Base-by-base conservation (phyloP, 1,140 invertebrate genomes). In the Lasioglossum albipes region DNA sequence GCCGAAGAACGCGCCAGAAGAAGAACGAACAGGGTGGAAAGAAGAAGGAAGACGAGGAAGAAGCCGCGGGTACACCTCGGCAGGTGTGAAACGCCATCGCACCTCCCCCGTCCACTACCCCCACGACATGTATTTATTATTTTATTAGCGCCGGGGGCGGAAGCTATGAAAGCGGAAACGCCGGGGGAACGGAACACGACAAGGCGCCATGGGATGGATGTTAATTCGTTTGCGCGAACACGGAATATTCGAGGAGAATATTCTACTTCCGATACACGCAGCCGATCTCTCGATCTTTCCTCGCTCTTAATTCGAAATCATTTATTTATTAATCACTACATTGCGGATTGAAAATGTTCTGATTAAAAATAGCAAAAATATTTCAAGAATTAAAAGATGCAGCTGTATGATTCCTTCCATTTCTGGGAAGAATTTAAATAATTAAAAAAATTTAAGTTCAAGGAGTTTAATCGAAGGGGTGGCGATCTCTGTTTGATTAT, bases 101-200 rank as follows among this genome's bases (percentile, higher is more conserved):
- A 59, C 62, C 71, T 64, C 79, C 82, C 69, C 81, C 65, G 71
- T 86, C 81, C 78, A 79, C 71, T 75, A 75, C 86, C 85, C 67
- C 65, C 36, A 7, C 42, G 49, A 61, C 79, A 49, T 81, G 72
- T 77, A 79, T 70, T 79, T 90, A 90, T 89, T 89, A 89, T 90
- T 90, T 90, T 85, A 90, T 89, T 88, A 90, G 82, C 82, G 36
- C 27, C 69, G 68, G 42, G 62, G 80, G 36, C 67, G 78, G 79
- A 85, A 81, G 73, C 69, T 81, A 70, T 75, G 69, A 84, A 82
- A 79, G 41, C 36, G 9, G 49, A 20, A 85, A n/a, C 45, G 52
- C 49, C 75, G 42, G 75, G 36, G 41, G 76, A 68, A 81, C 73
- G 77, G 62, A 84, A 80, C 45, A 62, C 42, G 70, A 62, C 69